Conservation (phyloP, 2,797 vertebrate genomes). For the Kryptopterus vitreolus region DNA sequence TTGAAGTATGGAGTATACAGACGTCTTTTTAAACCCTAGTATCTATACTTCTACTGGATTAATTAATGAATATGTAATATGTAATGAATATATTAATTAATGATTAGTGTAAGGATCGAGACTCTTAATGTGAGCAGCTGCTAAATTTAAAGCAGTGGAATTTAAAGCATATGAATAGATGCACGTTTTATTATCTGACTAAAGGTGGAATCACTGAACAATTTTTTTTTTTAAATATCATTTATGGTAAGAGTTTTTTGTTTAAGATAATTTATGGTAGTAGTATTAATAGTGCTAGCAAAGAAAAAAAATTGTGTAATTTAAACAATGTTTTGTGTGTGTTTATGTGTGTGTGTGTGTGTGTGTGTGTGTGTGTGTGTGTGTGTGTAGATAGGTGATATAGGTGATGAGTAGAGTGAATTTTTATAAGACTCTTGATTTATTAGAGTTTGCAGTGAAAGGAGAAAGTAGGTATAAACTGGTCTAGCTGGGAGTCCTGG, state of each 20-base stretch:
- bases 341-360: slow-evolving; percentile 3
- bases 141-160: neutral
- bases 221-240: no score
- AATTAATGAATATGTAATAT: no score
- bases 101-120: neutral
- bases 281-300: no score
- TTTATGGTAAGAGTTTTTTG: no score
- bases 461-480: neutral
- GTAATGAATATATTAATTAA: no score
- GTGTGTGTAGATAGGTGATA: slow-evolving; percentile 36
- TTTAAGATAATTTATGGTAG: neutral
- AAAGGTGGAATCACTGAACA: neutral
- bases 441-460: slow-evolving; percentile 55
- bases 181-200: neutral
- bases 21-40: no score
- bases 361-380: neutral
- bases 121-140: neutral
- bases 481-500: slow-evolving; percentile 23
- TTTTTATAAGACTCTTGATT: slow-evolving; percentile 63
- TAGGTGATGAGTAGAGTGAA: slow-evolving; percentile 57
- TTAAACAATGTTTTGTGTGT: no score
- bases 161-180: neutral
- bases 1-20: no score
- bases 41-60: no score
- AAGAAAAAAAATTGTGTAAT: no score